Base-by-base conservation (phyloP, 2,113 vertebrate genomes). In the Pleuronectes platessa region DNA sequence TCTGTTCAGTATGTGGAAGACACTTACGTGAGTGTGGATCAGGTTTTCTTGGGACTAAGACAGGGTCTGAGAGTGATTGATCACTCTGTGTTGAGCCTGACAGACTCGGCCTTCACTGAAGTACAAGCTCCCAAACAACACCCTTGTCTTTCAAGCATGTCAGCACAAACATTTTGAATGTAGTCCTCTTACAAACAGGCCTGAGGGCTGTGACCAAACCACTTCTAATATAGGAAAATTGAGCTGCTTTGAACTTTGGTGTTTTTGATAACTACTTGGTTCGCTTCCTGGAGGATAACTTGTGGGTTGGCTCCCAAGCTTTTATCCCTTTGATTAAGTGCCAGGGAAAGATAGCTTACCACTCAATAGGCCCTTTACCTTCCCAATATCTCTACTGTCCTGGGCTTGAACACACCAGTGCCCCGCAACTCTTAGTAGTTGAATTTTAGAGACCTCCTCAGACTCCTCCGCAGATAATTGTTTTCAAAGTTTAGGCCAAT, bases 291-390 rank as follows among this genome's bases (percentile, higher is more conserved):
- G 93, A 97, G 95, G 96, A 96, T 96, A 96, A 99, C 97, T 97
- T 98, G 97, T 97, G 95, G 96, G 96, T 96, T 95, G 93, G 95
- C 96, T 97, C 96, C 96, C 95, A 94, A 96, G 94, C 94, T 96
- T 95, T 97, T 96, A 97, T 97, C 95, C 95, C 97, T 99, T 98
- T 99, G 98, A 99, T 97, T 96, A 96, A 96, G 95, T 95, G 97
- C 97, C 98, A 98, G 96, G 95, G 95, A 96, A 95, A 89, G 96
- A 98, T 96, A 97, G 94, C 94, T 94, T 93, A 23, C 93, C 94
- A 94, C 90, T 95, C 94, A 96, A 94, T 94, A 94, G 95, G 94
- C 94, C 94, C 93, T 94, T 92, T 94, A 93, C 94, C 83, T 79
- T 94, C 94, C 92, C 86, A 88, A 90, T 88, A 91, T 90, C 86